phyloP scores from a whole-genome alignment of 1,140 invertebrate species.

The Papilio glaucus region DNA sequence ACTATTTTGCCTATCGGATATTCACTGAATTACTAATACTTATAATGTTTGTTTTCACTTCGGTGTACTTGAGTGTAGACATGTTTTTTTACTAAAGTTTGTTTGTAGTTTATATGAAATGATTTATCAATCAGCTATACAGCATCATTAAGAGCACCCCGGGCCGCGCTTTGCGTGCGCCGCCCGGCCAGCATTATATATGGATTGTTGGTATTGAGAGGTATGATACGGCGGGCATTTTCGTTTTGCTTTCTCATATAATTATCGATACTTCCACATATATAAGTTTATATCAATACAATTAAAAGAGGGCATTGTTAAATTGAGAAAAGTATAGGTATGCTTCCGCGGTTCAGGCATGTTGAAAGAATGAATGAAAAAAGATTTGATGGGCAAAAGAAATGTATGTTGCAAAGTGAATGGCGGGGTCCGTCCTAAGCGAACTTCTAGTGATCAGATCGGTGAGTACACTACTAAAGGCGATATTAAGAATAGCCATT shows the following conservation, averaged over 20 bases:
- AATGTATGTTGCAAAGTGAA: too few relatives aligned
- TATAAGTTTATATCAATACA: neutral
- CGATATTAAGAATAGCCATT: too few relatives aligned
- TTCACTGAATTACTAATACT: too few relatives aligned
- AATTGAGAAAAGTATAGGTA: too few relatives aligned
- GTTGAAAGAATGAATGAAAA: too few relatives aligned
- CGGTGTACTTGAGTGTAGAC: neutral
- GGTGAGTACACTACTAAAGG: too few relatives aligned
- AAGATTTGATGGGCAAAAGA: too few relatives aligned
- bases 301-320: neutral
- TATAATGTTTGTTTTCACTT: neutral
- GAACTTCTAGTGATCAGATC: too few relatives aligned
- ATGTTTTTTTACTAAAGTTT: neutral
- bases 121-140: neutral
- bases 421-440: too few relatives aligned
- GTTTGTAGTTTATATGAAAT: neutral
- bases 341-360: too few relatives aligned
- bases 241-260: constrained; percentile 1
- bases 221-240: neutral
- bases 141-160: neutral
- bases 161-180: constrained; percentile 1
- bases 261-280: neutral
- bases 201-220: neutral
- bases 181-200: neutral
- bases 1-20: too few relatives aligned